Evolutionary conservation across 2,113 vertebrate genomes (phyloP), one percentile per base, ranked within the genome.

Genomic region (Sterrhoptilus dennistouni): DNA sequence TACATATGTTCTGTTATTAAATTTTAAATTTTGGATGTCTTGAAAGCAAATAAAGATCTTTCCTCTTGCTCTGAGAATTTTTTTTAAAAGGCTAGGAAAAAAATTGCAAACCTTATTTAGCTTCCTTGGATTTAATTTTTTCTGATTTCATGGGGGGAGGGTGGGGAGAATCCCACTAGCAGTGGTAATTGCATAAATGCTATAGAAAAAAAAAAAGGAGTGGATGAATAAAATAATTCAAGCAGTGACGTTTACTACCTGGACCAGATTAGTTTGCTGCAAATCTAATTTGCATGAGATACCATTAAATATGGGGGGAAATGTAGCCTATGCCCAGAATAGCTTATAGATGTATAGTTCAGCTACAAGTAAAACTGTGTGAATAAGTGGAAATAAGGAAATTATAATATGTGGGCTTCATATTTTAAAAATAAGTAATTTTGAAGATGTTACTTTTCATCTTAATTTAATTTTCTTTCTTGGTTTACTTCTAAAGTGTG

Each of bases 111-210:
- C 60, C 92, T 86, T 92, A 94, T 90, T 94, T 91, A 95, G 61
- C 21, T 93, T 86, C 68, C 64, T 84, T 72, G 88, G 76, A 94
- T 95, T 92, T 97, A 95, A 97, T 96, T 96, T 97, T 96, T 97
- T 95, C 92, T 96, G 93, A 96, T 97, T 97, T 97, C 96, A 96
- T 96, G 97, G 95, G 33, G 72, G 87, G 89, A 92, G 90, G 61
- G 40, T 80, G 23, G 22, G 54, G 50, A 78, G 65, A 93, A 93
- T 92, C 80, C 69, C 60, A 97, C 93, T 87, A 96, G 88, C 72
- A 88, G 49, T 84, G 42, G 42, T 96, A 96, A 97, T 97, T 97
- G 91, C 87, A 97, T 93, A 96, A 96, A 90, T 87, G 83, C 66
- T 84, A 59, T 68, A 69, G 85, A 61, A 89, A 84, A 87, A 89